A percentile compares a stretch with the other conserved stretches of the same genome.
Evolutionary conservation across 2,888 invertebrate species (phyloP).

Genomic region (Campaea margaritaria): DNA sequence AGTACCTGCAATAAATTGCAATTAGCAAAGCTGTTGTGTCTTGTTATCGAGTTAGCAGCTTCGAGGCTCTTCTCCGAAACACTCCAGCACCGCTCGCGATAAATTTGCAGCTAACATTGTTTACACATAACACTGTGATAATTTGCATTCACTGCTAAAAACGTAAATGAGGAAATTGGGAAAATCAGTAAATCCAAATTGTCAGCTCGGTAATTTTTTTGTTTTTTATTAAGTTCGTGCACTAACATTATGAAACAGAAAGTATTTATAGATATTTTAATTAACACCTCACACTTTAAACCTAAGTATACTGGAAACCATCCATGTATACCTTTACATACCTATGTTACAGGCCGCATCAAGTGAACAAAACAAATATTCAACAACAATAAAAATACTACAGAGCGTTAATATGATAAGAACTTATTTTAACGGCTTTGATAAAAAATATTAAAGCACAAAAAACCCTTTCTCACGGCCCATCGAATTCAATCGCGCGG

Average conservation of each 20-base stretch:
- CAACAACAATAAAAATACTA: background rate
- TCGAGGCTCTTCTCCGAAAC: constrained; percentile 68
- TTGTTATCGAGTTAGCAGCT: constrained; percentile 84
- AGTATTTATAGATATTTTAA: no score
- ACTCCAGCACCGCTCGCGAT: constrained; percentile 64
- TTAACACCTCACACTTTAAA: no score
- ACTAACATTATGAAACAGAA: no score
- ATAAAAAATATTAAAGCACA: constrained; percentile 28
- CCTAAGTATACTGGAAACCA: no score
- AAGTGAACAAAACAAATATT: background rate
- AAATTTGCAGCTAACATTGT: constrained; percentile 66
- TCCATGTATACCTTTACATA: no score
- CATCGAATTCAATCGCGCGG: constrained; percentile 9
- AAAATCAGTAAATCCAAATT: no score
- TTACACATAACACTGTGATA: constrained; percentile 13
- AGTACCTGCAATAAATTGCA: constrained; percentile 85
- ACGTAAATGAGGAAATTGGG: no score
- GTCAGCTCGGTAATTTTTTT: no score
- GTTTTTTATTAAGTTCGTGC: no score
- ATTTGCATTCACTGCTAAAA: no score
- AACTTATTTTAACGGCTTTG: constrained; percentile 13
- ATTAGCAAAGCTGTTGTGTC: constrained; percentile 83
- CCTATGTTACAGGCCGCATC: no score
- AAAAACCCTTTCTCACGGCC: constrained; percentile 6
- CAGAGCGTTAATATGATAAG: background rate